Conservation (phyloP, 2,888 invertebrate genomes). For the Panzeria rudis region DNA sequence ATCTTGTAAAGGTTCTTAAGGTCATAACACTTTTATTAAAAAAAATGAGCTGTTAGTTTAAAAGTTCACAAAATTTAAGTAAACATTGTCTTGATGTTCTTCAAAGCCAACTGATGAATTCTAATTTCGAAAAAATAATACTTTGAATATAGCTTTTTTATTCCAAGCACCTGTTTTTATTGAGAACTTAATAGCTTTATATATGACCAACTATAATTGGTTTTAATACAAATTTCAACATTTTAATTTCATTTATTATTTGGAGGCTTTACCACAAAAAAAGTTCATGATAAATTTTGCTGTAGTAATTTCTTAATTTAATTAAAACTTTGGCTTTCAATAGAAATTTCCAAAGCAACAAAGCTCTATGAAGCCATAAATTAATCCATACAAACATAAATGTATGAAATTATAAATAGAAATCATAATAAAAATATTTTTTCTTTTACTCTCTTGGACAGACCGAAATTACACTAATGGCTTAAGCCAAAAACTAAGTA, state of each 20-base stretch:
- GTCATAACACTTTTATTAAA: too few relatives aligned
- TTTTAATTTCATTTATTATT: background rate
- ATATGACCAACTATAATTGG: background rate
- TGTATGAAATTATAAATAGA: constrained; percentile 48
- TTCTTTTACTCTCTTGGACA: background rate
- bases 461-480: constrained; percentile 39
- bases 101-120: too few relatives aligned
- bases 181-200: background rate
- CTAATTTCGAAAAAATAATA: too few relatives aligned
- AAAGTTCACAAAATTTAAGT: too few relatives aligned
- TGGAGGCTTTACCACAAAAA: background rate
- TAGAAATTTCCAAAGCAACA: constrained; percentile 16
- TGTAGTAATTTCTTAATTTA: constrained; percentile 39
- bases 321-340: constrained; percentile 18
- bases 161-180: background rate
- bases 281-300: background rate
- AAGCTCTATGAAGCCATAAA: constrained; percentile 41
- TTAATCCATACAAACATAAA: constrained; percentile 48
- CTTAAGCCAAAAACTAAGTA: constrained; percentile 32
- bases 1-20: too few relatives aligned
- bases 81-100: too few relatives aligned
- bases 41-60: too few relatives aligned
- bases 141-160: background rate
- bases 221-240: background rate
- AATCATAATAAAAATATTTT: constrained; percentile 20